Evolutionary conservation across 2,113 vertebrate genomes (phyloP).

Genomic region (Corythoichthys intestinalis): DNA sequence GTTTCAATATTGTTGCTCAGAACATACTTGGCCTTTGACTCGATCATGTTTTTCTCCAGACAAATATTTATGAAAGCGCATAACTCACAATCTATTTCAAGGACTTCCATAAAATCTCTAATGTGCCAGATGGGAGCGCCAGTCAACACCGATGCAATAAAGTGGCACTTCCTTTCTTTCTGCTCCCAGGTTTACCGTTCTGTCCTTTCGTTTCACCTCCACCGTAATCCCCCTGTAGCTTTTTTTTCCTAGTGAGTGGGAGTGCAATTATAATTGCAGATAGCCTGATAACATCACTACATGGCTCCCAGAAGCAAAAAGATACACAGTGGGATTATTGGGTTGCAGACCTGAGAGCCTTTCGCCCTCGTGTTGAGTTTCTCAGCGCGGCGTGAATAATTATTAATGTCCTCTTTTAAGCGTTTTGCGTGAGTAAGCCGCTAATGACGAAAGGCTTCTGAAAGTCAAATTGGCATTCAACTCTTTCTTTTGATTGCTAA

Average conservation of each 20-base stretch:
- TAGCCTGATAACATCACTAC: slow-evolving; percentile 25
- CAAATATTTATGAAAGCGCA: neutral
- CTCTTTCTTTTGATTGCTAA: slow-evolving; percentile 9
- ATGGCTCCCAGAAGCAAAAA: slow-evolving; percentile 12
- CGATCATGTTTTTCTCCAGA: neutral
- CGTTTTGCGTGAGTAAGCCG: slow-evolving; percentile 25
- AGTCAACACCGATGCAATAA: neutral
- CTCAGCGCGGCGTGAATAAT: neutral
- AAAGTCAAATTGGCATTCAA: slow-evolving; percentile 19
- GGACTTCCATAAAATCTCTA: neutral
- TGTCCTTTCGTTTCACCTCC: slow-evolving; percentile 34
- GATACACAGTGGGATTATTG: slow-evolving; percentile 11
- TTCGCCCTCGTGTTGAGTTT: slow-evolving; percentile 8
- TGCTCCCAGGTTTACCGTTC: slow-evolving; percentile 2
- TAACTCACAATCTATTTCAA: neutral
- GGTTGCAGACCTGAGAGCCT: slow-evolving; percentile 17
- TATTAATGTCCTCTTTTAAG: neutral
- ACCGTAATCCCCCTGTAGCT: slow-evolving; percentile 23
- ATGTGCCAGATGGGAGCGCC: neutral
- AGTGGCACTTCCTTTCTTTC: slow-evolving; percentile 5
- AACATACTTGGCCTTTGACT: neutral
- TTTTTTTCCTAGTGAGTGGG: slow-evolving; percentile 6
- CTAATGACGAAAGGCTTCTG: slow-evolving; percentile 25
- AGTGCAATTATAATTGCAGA: slow-evolving; percentile 45
- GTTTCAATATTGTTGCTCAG: neutral